Evolutionary conservation across 2,797 vertebrate species (phyloP).

Genomic region (Sebastes diploproa): DNA sequence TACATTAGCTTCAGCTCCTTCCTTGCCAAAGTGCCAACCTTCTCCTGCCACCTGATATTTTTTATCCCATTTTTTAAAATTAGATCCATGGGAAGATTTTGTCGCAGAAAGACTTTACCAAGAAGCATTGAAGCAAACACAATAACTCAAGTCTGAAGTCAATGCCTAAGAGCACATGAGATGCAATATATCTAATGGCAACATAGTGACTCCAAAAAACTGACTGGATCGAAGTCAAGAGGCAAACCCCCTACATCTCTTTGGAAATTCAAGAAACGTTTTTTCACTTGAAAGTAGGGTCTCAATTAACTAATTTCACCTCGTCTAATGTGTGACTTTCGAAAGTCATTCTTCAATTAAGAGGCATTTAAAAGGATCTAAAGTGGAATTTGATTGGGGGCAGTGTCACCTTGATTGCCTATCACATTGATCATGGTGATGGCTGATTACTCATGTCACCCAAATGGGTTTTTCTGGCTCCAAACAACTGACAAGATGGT

Average conservation of each 20-base stretch:
- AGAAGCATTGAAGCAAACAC: neutral
- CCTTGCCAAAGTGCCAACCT: neutral
- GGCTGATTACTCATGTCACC: neutral
- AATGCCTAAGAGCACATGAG: neutral
- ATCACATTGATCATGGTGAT: constrained; percentile 13
- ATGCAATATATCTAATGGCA: constrained; percentile 1
- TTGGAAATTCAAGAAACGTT: neutral
- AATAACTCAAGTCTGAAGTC: neutral
- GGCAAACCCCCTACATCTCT: neutral
- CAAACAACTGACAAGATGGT: neutral
- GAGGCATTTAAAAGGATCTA: constrained; percentile 5
- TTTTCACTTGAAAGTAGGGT: neutral
- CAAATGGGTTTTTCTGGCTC: neutral
- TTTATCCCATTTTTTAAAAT: neutral
- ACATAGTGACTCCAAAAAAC: neutral
- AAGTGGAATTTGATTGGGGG: constrained; percentile 1
- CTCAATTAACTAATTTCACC: neutral
- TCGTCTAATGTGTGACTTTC: neutral
- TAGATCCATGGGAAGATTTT: neutral
- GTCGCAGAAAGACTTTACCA: neutral
- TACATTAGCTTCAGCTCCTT: neutral
- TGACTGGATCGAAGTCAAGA: constrained; percentile 5
- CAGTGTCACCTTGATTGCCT: neutral
- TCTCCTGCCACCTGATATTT: neutral
- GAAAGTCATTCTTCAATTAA: constrained; percentile 7